These are phyloP conservation scores for Octonoba sinensis DNA, from an alignment of 2,888 invertebrate species.

Conservation along the genomic window DNA sequence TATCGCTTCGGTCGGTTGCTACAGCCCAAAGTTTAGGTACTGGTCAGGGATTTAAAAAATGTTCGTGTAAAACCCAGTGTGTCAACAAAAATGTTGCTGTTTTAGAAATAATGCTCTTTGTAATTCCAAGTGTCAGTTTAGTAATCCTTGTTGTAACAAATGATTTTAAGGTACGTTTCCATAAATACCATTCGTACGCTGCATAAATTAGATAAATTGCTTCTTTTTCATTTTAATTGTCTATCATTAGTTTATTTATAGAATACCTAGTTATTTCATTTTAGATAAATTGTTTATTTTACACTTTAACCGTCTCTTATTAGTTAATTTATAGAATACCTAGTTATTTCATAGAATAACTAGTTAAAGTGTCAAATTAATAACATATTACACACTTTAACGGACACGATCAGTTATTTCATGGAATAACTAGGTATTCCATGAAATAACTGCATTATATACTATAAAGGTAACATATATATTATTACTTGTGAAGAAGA, in stretches of 20 bases:
- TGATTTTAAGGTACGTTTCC: too few relatives aligned
- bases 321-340: constrained; percentile 50
- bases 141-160: too few relatives aligned
- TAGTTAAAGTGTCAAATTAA: constrained; percentile 52
- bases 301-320: too few relatives aligned
- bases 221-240: too few relatives aligned
- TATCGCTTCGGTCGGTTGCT: constrained; percentile 51
- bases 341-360: constrained; percentile 54
- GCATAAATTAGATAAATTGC: too few relatives aligned
- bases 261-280: too few relatives aligned
- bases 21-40: constrained; percentile 39
- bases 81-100: constrained; percentile 48
- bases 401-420: constrained; percentile 52
- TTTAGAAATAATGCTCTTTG: too few relatives aligned
- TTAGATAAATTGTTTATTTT: too few relatives aligned
- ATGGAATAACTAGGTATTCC: constrained; percentile 50
- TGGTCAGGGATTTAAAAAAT: constrained; percentile 46
- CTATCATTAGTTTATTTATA: too few relatives aligned
- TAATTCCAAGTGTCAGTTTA: too few relatives aligned
- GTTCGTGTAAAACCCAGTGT: constrained; percentile 41
- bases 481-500: too few relatives aligned
- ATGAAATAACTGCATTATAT: constrained; percentile 46
- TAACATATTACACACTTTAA: constrained; percentile 51
- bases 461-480: neutral
- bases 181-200: too few relatives aligned